A percentile compares a stretch with the other conserved stretches of the same genome.
Conservation (phyloP, 2,888 invertebrate genomes). For the Stratiomys singularior region DNA sequence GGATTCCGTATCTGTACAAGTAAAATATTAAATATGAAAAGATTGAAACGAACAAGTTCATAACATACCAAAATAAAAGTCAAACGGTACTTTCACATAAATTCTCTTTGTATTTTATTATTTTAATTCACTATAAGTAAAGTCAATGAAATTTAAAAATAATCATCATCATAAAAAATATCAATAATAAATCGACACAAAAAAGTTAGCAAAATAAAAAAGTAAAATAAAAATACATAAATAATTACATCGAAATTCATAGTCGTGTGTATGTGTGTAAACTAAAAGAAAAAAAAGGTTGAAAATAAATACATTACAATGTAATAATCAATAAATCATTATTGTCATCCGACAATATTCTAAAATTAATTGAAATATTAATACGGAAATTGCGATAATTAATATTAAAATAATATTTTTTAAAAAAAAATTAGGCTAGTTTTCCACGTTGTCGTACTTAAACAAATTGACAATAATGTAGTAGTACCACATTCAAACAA, state of each 20-base stretch:
- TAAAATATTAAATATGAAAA: background rate
- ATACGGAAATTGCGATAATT: background rate
- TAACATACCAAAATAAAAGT: background rate
- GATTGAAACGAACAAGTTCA: background rate
- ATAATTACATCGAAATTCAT: slow-evolving; percentile 38
- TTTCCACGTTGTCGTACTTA: background rate
- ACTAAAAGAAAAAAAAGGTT: slow-evolving; percentile 10
- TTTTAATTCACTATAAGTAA: slow-evolving; percentile 30
- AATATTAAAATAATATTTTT: background rate
- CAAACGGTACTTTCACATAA: slow-evolving; percentile 16
- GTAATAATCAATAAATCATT: slow-evolving; percentile 15
- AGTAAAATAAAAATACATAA: slow-evolving; percentile 16
- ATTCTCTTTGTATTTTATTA: slow-evolving; percentile 39
- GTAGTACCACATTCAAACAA: no score
- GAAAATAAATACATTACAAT: slow-evolving; percentile 41
- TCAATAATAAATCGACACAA: slow-evolving; percentile 29
- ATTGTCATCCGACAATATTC: slow-evolving; percentile 7
- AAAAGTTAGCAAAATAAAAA: background rate
- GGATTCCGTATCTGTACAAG: no score
- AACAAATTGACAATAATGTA: no score
- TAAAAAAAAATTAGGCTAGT: background rate
- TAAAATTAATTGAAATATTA: slow-evolving; percentile 2
- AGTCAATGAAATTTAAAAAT: slow-evolving; percentile 35
- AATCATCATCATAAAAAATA: slow-evolving; percentile 41
- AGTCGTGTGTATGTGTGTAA: slow-evolving; percentile 22